phyloP scores from a whole-genome alignment of 2,888 invertebrate genomes.

The Lasioglossum figueresi region DNA sequence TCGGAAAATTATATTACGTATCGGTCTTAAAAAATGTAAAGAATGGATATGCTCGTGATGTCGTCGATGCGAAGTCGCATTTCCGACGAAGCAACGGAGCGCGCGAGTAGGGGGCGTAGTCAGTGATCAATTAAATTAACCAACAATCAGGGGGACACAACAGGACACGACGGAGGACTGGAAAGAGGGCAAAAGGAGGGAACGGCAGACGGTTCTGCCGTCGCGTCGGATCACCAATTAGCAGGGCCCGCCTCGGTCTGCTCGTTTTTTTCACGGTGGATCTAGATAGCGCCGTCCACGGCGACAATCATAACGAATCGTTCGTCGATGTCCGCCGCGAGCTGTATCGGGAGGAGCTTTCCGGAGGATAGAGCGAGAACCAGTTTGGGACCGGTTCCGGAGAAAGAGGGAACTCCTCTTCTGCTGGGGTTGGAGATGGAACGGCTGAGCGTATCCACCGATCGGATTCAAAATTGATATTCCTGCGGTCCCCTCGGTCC shows the following conservation, averaged over 20 bases:
- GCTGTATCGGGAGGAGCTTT: slow-evolving; percentile 47
- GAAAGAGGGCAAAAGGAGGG: slow-evolving; percentile 32
- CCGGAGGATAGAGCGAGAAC: slow-evolving; percentile 65
- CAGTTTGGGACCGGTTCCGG: slow-evolving; percentile 74
- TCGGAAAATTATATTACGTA: background rate
- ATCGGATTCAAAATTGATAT: slow-evolving; percentile 79
- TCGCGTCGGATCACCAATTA: slow-evolving; percentile 71
- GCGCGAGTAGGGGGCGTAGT: slow-evolving; percentile 14
- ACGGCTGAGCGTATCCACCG: slow-evolving; percentile 72
- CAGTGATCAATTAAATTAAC: slow-evolving; percentile 56
- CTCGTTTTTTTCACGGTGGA: slow-evolving; percentile 51
- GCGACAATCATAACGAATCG: slow-evolving; percentile 74
- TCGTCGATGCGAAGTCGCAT: background rate
- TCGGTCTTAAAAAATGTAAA: background rate
- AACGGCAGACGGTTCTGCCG: slow-evolving; percentile 49
- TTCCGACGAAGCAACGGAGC: background rate
- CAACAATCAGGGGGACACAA: slow-evolving; percentile 28
- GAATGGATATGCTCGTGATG: background rate
- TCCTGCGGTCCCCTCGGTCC: slow-evolving; percentile 65
- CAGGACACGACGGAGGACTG: slow-evolving; percentile 17
- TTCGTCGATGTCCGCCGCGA: slow-evolving; percentile 67
- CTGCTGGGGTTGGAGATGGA: slow-evolving; percentile 69
- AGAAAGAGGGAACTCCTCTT: slow-evolving; percentile 17
- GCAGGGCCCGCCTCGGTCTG: slow-evolving; percentile 44
- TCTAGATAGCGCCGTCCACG: slow-evolving; percentile 66